Percentiles rank a stretch among this genome's conserved stretches.
Conservation (phyloP, 2,113 vertebrate species). For the Solea solea region DNA sequence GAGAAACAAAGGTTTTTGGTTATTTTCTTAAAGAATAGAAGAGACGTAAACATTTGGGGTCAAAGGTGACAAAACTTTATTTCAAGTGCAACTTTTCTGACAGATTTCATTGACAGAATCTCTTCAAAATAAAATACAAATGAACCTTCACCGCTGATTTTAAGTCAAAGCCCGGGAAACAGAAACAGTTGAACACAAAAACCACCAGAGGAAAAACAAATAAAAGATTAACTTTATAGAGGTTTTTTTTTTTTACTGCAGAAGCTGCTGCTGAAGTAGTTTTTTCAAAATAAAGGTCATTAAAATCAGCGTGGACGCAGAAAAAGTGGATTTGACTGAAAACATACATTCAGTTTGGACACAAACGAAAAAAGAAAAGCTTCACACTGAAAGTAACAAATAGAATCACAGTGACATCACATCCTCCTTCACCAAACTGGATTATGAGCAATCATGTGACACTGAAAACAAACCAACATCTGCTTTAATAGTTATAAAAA, state of each 20-base stretch:
- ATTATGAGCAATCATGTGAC: neutral
- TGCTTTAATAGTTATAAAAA: neutral
- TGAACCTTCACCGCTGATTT: conserved; percentile 8
- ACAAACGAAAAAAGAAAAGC: neutral
- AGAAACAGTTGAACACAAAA: conserved; percentile 11
- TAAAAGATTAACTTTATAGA: neutral
- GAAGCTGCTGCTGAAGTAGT: neutral
- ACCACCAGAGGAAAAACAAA: conserved; percentile 13
- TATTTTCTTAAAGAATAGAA: no score
- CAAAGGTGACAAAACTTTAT: conserved; percentile 69
- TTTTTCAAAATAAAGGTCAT: neutral
- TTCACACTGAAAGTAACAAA: neutral
- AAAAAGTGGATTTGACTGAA: neutral
- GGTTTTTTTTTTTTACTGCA: neutral
- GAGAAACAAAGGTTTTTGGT: no score
- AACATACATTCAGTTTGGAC: conserved; percentile 23
- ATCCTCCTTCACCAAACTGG: neutral
- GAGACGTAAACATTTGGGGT: neutral
- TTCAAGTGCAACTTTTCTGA: conserved; percentile 65
- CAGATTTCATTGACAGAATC: conserved; percentile 39
- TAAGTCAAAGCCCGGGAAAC: neutral
- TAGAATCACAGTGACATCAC: neutral
- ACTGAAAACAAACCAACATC: no score
- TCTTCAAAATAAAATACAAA: conserved; percentile 21
- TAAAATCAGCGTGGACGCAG: neutral